Evolutionary conservation across 2,888 invertebrate species (phyloP), one percentile per base, ranked within the genome.

Genomic region (Parnassius orleans): DNA sequence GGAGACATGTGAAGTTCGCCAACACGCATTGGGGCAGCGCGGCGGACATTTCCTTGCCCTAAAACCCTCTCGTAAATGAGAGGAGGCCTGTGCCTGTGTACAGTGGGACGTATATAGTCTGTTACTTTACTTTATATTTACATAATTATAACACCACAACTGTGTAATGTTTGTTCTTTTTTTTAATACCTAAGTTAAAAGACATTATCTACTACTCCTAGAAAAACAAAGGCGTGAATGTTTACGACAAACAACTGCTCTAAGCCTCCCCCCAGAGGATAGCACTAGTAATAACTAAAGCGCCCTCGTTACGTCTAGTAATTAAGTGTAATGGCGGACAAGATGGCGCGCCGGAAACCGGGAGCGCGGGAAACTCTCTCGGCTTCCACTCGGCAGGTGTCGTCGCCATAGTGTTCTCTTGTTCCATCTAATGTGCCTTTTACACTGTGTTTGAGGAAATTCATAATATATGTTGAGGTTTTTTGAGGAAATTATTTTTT

Each of bases 311-410:
- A 74, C 73, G 69, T 75, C 69, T 70, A 69, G 83, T 84, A 87
- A 89, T 90, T 89, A 89, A 83, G 76, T 74, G 75, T 86, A 87
- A 88, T 86, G 81, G 81, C 70, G 60, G 69, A 76, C 84, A 87
- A 88, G 86, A 88, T 87, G 87, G 86, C 85, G 72, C 72, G 50
- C 77, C 82, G 84, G 87, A 83, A 76, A 74, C 60, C 43, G 61
- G 65, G 65, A 53, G 56, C 60, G 63, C 64, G 62, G 56, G 61
- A 66, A 61, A 46, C 46, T 50, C 65, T 56, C 58, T 63, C 58
- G 54, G 54, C 60, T 60, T 60, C 69, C 65, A 66, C 63, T 64
- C 66, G 67, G 66, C 71, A 73, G 73, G 72, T 73, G 72, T 68
- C 67, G 69, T 66, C 67, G 62, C 66, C 61, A 61, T 50, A 55